Evolutionary conservation across 1,140 invertebrate genomes (phyloP).

Genomic region (Penaeus japonicus): DNA sequence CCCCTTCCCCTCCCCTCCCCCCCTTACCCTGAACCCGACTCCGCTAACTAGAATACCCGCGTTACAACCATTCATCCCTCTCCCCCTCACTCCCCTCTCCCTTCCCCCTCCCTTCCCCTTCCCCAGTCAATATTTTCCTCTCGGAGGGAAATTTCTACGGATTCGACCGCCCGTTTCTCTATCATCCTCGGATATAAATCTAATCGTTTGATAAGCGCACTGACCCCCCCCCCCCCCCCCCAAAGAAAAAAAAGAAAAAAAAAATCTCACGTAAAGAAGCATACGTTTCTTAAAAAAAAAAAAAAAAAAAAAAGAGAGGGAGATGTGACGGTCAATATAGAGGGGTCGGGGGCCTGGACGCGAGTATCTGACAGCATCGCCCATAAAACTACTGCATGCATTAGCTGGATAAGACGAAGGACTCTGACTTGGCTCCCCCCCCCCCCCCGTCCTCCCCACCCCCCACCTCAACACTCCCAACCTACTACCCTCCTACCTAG

Average conservation of each 20-base stretch:
- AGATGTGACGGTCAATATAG: neutral
- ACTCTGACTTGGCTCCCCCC: too few species aligned
- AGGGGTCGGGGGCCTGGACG: neutral
- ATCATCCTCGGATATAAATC: too few species aligned
- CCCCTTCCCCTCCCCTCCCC: neutral
- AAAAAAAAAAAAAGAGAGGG: neutral
- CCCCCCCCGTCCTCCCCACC: too few species aligned
- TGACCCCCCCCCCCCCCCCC: neutral
- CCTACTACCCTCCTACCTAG: too few species aligned
- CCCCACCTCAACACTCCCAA: too few species aligned
- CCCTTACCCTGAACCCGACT: neutral
- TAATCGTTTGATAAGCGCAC: too few species aligned
- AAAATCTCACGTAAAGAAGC: too few species aligned
- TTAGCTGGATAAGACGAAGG: neutral
- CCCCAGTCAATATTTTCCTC: neutral
- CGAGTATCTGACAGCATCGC: neutral
- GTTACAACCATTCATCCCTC: neutral
- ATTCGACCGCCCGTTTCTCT: too few species aligned
- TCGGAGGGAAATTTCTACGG: too few species aligned
- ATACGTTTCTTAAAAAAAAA: neutral
- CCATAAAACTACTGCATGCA: slow-evolving; percentile 29
- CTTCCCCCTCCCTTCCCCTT: neutral
- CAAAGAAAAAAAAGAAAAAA: neutral
- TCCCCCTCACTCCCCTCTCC: neutral
- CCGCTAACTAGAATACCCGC: neutral